Percentiles rank a stretch among this genome's conserved stretches.
Evolutionary conservation across 64 coral and sea anemone species (phyloP).

Genomic region (Stylophora pistillata): DNA sequence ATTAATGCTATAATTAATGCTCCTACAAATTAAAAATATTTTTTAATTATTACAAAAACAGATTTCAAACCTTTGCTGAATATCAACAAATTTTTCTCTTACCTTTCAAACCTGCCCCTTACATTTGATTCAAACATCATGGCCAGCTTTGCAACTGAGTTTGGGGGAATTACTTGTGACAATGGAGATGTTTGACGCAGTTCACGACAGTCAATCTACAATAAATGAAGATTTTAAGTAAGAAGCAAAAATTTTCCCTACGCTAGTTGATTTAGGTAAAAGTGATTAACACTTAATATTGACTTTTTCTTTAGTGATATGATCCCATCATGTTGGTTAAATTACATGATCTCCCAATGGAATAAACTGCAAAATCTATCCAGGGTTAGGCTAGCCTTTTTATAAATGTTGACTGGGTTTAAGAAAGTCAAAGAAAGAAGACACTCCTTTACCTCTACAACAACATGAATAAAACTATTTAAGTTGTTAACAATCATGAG

Average conservation of each 20-base stretch:
- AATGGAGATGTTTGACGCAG: conserved; percentile 94
- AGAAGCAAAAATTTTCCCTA: too few relatives aligned
- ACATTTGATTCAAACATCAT: conserved; percentile 98
- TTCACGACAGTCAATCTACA: conserved; percentile 95
- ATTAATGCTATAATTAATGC: conserved; percentile 90
- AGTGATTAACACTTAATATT: neutral
- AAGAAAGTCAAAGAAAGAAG: neutral
- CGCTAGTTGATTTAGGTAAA: neutral
- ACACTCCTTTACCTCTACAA: conserved; percentile 64
- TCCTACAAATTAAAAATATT: conserved; percentile 52
- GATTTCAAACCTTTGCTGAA: neutral
- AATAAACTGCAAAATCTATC: too few relatives aligned
- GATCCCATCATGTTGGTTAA: too few relatives aligned
- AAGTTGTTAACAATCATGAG: conserved; percentile 94
- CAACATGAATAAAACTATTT: conserved; percentile 79
- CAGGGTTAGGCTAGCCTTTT: too few relatives aligned
- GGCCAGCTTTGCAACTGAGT: conserved; percentile 78
- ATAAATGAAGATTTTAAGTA: too few relatives aligned
- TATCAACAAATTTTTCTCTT: neutral
- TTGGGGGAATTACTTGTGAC: conserved; percentile 93
- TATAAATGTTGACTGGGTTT: neutral
- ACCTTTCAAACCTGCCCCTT: conserved; percentile 96
- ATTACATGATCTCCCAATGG: too few relatives aligned
- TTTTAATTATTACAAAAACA: neutral
- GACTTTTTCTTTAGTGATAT: too few relatives aligned